A percentile compares a stretch with the other conserved stretches of the same genome.
Evolutionary conservation across 2,888 invertebrate species (phyloP).

Genomic region (Macrostomum cliftonense): DNA sequence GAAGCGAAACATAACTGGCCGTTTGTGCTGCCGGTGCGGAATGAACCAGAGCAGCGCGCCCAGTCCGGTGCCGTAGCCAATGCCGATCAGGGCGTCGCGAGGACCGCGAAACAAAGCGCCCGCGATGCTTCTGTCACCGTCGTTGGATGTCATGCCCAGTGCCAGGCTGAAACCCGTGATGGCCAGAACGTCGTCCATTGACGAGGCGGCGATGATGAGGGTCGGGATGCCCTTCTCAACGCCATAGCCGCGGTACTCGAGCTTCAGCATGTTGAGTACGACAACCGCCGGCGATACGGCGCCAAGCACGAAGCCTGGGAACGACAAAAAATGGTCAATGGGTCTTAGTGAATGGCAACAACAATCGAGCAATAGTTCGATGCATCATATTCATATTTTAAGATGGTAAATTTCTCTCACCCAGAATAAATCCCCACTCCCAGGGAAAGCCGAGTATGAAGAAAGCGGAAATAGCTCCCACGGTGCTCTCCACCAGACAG

Average conservation of each 20-base stretch:
- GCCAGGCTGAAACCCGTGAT: slow-evolving; percentile 80
- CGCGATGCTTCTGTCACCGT: slow-evolving; percentile 17
- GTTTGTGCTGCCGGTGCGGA: slow-evolving; percentile 47
- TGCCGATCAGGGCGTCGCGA: slow-evolving; percentile 43
- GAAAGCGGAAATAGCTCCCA: slow-evolving; percentile 52
- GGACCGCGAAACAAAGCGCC: slow-evolving; percentile 34
- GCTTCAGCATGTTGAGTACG: slow-evolving; percentile 69
- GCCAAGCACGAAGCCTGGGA: slow-evolving; percentile 41
- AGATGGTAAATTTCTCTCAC: slow-evolving; percentile 30
- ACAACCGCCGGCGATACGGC: slow-evolving; percentile 94
- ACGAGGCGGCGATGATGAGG: slow-evolving; percentile 75
- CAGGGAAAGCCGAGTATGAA: slow-evolving; percentile 61
- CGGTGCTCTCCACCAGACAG: slow-evolving; percentile 58
- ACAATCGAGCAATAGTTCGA: too few species aligned
- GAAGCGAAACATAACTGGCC: slow-evolving; percentile 43
- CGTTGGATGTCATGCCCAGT: slow-evolving; percentile 50
- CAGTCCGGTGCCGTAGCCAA: slow-evolving; percentile 60
- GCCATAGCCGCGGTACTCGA: slow-evolving; percentile 69
- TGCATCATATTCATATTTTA: too few species aligned
- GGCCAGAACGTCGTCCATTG: slow-evolving; percentile 80
- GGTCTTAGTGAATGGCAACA: too few species aligned
- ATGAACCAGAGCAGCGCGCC: slow-evolving; percentile 55
- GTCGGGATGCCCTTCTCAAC: slow-evolving; percentile 86
- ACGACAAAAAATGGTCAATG: too few species aligned
- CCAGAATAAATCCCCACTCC: slow-evolving; percentile 63